phyloP scores from a whole-genome alignment of 2,797 vertebrate genomes.

The Malacoraja senta region DNA sequence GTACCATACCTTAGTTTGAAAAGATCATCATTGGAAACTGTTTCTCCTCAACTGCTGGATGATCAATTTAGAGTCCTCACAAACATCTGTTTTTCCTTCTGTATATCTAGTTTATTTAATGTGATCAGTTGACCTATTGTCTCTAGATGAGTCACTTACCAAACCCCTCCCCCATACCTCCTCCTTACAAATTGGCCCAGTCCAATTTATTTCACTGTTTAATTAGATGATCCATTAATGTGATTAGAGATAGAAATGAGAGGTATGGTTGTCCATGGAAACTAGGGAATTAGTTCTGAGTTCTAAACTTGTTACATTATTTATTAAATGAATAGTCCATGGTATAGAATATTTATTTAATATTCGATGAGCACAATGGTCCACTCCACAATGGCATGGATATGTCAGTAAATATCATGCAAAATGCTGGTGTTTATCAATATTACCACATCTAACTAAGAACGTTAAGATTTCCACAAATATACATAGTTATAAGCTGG shows the following conservation, averaged over 20 bases:
- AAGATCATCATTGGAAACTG: background rate
- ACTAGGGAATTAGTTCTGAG: background rate
- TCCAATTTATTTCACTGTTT: background rate
- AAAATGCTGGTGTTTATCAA: no score
- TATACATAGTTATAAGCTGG: no score
- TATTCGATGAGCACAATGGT: no score
- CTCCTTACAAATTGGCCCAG: background rate
- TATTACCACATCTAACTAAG: no score
- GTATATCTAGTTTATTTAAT: conserved; percentile 23
- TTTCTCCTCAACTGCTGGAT: background rate
- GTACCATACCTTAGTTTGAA: background rate
- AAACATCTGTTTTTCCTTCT: background rate
- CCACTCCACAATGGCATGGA: no score
- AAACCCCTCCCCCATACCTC: background rate
- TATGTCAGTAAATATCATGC: no score
- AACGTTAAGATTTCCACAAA: no score
- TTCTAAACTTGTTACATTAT: background rate
- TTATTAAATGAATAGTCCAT: background rate
- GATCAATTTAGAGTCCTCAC: background rate
- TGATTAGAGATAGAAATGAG: background rate
- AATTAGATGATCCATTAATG: background rate
- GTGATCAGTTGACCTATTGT: conserved; percentile 1
- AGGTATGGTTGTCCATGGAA: background rate
- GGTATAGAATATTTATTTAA: no score
- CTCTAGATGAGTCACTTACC: background rate